A percentile compares a stretch with the other conserved stretches of the same genome.
phyloP scores from a whole-genome alignment of 2,113 vertebrate species.

The Phocoena phocoena region DNA sequence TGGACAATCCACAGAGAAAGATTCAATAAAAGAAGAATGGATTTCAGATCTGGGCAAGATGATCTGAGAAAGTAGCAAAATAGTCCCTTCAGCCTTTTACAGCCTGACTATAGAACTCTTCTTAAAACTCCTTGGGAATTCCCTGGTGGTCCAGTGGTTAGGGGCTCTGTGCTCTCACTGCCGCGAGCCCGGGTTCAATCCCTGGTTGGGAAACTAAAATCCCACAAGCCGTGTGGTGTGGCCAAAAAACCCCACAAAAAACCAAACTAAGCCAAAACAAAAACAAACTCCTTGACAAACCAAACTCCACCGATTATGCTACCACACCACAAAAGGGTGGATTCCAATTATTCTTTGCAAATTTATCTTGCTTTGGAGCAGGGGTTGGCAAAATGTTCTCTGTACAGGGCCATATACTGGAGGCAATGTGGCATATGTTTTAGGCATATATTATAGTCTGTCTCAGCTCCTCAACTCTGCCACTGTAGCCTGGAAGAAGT shows the following conservation, averaged over 20 bases:
- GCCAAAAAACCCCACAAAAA: neutral
- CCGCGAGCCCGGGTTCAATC: neutral
- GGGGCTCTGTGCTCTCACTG: neutral
- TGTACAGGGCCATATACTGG: neutral
- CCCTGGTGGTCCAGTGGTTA: neutral
- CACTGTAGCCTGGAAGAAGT: neutral
- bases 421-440: neutral
- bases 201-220: neutral
- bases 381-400: neutral
- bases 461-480: neutral
- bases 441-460: neutral
- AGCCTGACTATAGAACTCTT: neutral
- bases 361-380: conserved; percentile 11
- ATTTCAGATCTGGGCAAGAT: neutral
- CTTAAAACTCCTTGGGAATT: neutral
- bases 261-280: neutral
- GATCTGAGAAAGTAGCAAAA: neutral
- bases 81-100: neutral
- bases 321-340: neutral
- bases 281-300: neutral
- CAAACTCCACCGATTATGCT: neutral
- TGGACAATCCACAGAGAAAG: neutral
- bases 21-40: neutral
- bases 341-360: neutral
- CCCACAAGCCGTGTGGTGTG: neutral